Evolutionary conservation across 2,113 vertebrate species (phyloP), one percentile per base, ranked within the genome.

Genomic region (Desmodus rotundus): DNA sequence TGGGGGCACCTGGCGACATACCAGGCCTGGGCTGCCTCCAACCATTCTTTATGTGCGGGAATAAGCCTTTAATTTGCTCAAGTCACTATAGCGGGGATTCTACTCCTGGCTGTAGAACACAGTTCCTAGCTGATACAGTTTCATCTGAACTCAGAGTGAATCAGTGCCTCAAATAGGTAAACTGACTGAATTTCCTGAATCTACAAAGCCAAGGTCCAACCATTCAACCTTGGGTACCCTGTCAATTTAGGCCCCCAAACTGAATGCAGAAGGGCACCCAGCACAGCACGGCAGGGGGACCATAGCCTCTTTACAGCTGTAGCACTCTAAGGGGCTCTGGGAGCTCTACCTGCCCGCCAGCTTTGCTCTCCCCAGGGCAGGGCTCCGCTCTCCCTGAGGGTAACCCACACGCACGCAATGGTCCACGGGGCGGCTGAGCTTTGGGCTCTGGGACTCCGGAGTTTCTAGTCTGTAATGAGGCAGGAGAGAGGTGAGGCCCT

Each of bases 381-480:
- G 58, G 58, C 24, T 58, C 56, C 24, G 9, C 56, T 61, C 10
- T 61, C 70, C 2, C 3, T 11, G 77, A 63, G 70, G 31, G 28
- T 7, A 2, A 7, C 4, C 13, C 41, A 11, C 47, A 36, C n/a
- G 26, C 3, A n/a, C 36, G 19, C 38, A 45, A 0, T 1, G 38
- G 26, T 24, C 63, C n/a, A 5, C 7, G 5, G 20, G 28, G 15
- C 45, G 28, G 41, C 41, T 2, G 45, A 15, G 43, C 24, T 52
- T 33, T n/a, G 47, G 54, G 84, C 58, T 4, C 56, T 1, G 20
- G 80, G 45, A 58, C 13, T 61, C 82, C 61, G 61, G 86, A 8
- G 14, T 33, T 17, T 45, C 43, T 36, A 7, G 58, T 38, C 26
- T 70, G 28, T 5, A 22, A 33, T 14, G 65, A 83, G 38, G 41